These are phyloP conservation scores for Drosophila kanapiae DNA, from an alignment of 1,140 invertebrate species.

Conservation along the genomic window DNA sequence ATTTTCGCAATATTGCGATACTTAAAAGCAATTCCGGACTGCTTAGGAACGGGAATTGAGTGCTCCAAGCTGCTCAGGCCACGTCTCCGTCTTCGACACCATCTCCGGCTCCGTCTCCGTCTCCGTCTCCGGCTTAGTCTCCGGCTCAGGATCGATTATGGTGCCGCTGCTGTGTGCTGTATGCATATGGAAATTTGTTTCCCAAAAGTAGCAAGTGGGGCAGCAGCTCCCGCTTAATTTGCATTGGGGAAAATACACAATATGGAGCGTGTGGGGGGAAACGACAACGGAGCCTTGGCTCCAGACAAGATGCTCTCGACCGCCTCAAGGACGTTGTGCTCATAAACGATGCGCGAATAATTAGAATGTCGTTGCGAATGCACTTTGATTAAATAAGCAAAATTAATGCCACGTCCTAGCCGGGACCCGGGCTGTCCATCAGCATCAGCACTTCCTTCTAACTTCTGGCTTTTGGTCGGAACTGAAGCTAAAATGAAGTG, in stretches of 20 bases:
- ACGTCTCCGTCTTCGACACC: no score
- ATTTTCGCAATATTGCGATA: conserved; percentile 24
- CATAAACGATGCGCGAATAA: conserved; percentile 14
- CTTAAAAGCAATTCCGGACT: conserved; percentile 3
- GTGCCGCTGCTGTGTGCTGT: not conserved
- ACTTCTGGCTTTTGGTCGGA: not conserved
- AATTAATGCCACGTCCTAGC: conserved; percentile 10
- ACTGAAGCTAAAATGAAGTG: conserved; percentile 35
- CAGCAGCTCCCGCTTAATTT: conserved; percentile 20
- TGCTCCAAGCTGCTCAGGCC: not conserved
- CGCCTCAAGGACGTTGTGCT: not conserved
- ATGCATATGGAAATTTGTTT: conserved; percentile 22
- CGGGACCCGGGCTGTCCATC: not conserved
- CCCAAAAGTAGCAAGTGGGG: not conserved
- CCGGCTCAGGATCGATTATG: conserved; percentile 16
- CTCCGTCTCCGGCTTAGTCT: not conserved
- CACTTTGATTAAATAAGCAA: conserved; percentile 18
- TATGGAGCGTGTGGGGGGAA: no score
- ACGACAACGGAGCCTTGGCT: not conserved
- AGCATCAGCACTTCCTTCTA: not conserved
- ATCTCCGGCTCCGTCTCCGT: not conserved
- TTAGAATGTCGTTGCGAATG: conserved; percentile 23
- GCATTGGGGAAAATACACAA: conserved; percentile 9
- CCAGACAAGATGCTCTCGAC: no score
- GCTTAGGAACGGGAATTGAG: conserved; percentile 11